Evolutionary conservation across 2,113 vertebrate species (phyloP).

Genomic region (Alethe castanea): DNA sequence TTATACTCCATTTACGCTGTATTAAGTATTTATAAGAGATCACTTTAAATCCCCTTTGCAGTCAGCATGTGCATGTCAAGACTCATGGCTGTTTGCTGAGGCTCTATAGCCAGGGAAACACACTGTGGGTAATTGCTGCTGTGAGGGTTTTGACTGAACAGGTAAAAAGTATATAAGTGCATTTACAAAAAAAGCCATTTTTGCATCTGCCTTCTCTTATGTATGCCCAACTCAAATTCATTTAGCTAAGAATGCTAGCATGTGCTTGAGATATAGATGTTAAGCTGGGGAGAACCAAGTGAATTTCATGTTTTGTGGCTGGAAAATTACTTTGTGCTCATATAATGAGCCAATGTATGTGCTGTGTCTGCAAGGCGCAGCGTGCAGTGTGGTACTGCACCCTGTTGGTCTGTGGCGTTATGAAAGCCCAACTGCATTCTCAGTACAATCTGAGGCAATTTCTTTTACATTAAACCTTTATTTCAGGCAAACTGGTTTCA

Average conservation of each 20-base stretch:
- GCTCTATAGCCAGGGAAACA: not conserved
- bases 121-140: not conserved
- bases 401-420: conserved; percentile 41
- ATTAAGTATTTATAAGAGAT: conserved; percentile 27
- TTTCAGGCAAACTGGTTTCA: not conserved
- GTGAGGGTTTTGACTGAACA: not conserved
- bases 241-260: conserved; percentile 13
- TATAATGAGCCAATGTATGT: not conserved
- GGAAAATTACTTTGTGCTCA: not conserved
- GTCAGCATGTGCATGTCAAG: not conserved
- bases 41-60: conserved; percentile 15
- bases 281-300: not conserved
- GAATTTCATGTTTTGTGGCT: not conserved
- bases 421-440: not conserved
- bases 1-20: not conserved
- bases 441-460: not conserved
- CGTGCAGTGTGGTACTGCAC: conserved; percentile 60
- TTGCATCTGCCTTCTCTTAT: not conserved
- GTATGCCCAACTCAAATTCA: not conserved
- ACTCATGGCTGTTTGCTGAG: not conserved
- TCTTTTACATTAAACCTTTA: not conserved
- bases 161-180: not conserved
- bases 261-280: not conserved
- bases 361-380: not conserved
- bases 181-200: not conserved